Evolutionary conservation across 1,140 invertebrate species (phyloP).

Genomic region (Glossosoma conforme): DNA sequence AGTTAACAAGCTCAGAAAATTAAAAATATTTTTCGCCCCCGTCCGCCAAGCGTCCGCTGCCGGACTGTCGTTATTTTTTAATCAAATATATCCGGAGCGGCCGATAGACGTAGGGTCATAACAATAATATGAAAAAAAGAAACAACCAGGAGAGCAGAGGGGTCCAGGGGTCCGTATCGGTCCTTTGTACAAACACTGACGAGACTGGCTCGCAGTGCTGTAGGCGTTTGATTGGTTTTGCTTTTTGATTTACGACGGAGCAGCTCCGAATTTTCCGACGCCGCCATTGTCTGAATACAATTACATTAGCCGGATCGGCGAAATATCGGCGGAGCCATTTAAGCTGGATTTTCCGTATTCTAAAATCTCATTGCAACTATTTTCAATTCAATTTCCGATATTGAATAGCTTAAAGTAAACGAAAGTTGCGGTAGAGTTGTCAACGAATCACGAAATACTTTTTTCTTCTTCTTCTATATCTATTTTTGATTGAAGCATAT

Average conservation of each 20-base stretch:
- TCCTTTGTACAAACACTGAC: conserved; percentile 30
- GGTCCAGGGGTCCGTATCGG: conserved; percentile 23
- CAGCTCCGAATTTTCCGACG: neutral
- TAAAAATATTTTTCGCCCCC: conserved; percentile 38
- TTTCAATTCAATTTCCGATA: too few relatives aligned
- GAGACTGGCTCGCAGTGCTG: conserved; percentile 21
- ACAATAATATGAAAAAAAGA: conserved; percentile 28
- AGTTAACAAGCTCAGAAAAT: conserved; percentile 38
- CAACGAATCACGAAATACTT: too few relatives aligned
- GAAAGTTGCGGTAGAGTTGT: too few relatives aligned
- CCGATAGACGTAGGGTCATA: conserved; percentile 27
- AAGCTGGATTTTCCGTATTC: neutral
- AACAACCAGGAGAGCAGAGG: conserved; percentile 11
- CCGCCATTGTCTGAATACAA: conserved; percentile 7
- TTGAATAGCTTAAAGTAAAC: too few relatives aligned
- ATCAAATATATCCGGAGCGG: conserved; percentile 52
- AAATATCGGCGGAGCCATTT: neutral
- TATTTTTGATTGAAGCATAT: too few relatives aligned
- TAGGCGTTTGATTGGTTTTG: conserved; percentile 27
- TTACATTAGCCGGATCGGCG: conserved; percentile 13
- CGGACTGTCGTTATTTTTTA: conserved; percentile 56
- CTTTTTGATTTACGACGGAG: conserved; percentile 20
- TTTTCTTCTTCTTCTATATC: too few relatives aligned
- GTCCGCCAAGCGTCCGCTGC: conserved; percentile 49
- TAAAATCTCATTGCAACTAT: too few relatives aligned